A percentile compares a stretch with the other conserved stretches of the same genome.
These are phyloP conservation scores for Timema cristinae DNA, from an alignment of 2,888 invertebrate species.

Conservation along the genomic window DNA sequence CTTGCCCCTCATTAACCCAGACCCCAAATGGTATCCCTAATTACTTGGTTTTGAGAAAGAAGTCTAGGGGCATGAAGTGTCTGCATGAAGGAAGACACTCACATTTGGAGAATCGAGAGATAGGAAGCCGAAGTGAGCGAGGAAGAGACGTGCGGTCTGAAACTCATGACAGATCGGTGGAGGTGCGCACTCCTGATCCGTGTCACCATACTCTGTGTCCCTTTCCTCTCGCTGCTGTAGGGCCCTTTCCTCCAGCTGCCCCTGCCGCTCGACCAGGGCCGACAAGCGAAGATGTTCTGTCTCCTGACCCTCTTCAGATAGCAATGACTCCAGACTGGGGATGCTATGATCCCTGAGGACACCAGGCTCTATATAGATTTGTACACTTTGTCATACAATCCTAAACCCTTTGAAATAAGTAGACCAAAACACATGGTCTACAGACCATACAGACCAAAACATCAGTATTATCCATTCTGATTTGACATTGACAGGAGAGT, in stretches of 20 bases:
- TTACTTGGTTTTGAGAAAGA: no score
- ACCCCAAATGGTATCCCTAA: no score
- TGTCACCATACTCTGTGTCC: conserved; percentile 36
- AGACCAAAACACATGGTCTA: no score
- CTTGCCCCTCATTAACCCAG: no score
- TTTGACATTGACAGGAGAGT: no score
- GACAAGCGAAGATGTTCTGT: conserved; percentile 64
- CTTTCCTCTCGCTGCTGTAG: conserved; percentile 14
- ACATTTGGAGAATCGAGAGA: conserved; percentile 54
- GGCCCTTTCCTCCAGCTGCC: conserved; percentile 46
- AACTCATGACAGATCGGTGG: conserved; percentile 86
- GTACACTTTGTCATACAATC: no score
- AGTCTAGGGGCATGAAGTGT: not conserved
- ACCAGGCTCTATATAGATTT: no score
- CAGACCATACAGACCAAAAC: no score
- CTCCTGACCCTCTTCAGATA: conserved; percentile 52
- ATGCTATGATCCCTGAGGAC: conserved; percentile 77
- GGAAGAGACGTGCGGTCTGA: conserved; percentile 89
- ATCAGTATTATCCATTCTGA: no score
- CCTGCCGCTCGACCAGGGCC: conserved; percentile 68
- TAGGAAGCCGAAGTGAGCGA: conserved; percentile 94
- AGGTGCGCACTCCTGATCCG: conserved; percentile 62
- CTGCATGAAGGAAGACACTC: conserved; percentile 20
- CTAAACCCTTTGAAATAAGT: no score
- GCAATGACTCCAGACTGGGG: conserved; percentile 77